These are phyloP conservation scores for Steromphala cineraria DNA, from an alignment of 2,888 invertebrate genomes.

Conservation along the genomic window DNA sequence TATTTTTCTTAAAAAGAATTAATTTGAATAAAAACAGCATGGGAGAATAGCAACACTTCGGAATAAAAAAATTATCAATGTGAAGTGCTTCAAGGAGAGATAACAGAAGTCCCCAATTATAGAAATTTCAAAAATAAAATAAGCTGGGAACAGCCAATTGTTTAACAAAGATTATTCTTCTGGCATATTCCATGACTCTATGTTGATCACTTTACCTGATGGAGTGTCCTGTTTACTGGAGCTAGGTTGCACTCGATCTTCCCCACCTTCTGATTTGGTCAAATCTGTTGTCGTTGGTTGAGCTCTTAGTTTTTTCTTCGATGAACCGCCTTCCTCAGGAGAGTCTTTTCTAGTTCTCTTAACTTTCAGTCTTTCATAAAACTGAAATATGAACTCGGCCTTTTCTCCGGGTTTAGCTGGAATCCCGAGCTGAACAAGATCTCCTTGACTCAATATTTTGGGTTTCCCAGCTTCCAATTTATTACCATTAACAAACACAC, in stretches of 20 bases:
- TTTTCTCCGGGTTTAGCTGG: conserved; percentile 41
- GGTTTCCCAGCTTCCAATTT: conserved; percentile 47
- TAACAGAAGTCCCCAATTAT: no score
- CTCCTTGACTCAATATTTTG: conserved; percentile 56
- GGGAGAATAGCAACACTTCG: no score
- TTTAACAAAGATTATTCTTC: no score
- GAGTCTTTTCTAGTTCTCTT: conserved; percentile 36
- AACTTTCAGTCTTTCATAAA: conserved; percentile 51
- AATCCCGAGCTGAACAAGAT: conserved; percentile 64
- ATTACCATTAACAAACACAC: conserved; percentile 63
- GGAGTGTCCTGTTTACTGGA: no score
- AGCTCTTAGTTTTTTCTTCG: neutral
- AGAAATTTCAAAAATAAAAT: no score
- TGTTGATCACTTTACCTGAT: no score
- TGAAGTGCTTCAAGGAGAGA: no score
- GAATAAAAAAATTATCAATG: no score
- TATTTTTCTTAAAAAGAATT: no score
- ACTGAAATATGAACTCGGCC: conserved; percentile 61
- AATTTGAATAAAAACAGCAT: no score
- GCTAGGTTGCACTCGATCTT: neutral
- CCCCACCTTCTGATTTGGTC: neutral
- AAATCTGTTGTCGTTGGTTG: neutral
- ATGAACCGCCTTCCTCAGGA: conserved; percentile 17
- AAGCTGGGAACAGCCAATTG: no score
- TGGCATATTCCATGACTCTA: no score